A percentile compares a stretch with the other conserved stretches of the same genome.
Evolutionary conservation across 2,888 invertebrate species (phyloP).

Genomic region (Morpho helenor): DNA sequence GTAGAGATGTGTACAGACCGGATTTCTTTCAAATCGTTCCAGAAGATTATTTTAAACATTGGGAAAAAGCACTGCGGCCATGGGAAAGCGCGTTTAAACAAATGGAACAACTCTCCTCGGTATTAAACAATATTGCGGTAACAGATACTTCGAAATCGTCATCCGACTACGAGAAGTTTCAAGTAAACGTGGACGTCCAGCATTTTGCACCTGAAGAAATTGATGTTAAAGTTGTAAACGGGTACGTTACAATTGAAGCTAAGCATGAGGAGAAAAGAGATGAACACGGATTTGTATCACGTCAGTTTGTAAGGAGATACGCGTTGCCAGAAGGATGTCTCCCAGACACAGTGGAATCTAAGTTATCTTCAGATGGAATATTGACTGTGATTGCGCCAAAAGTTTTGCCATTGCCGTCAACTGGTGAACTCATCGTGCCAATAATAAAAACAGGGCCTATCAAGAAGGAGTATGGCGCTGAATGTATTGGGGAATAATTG

Average conservation of each 20-base stretch:
- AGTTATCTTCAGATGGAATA: conserved; percentile 87
- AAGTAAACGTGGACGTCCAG: conserved; percentile 86
- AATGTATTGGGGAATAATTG: too few relatives aligned
- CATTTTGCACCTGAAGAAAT: conserved; percentile 89
- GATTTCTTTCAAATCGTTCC: conserved; percentile 34
- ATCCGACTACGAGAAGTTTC: conserved; percentile 78
- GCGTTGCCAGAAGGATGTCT: conserved; percentile 86
- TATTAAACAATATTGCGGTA: conserved; percentile 57
- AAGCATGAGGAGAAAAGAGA: conserved; percentile 88
- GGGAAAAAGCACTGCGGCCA: conserved; percentile 10
- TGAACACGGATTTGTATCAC: conserved; percentile 84
- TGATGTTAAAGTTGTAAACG: conserved; percentile 84
- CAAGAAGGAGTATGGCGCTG: conserved; percentile 44
- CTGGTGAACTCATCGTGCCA: conserved; percentile 79
- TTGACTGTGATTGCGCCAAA: conserved; percentile 85
- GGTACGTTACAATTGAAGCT: conserved; percentile 84
- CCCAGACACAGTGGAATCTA: conserved; percentile 84
- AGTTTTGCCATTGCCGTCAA: conserved; percentile 54
- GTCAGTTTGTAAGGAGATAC: conserved; percentile 87
- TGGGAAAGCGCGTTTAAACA: conserved; percentile 42
- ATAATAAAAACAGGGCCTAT: conserved; percentile 80
- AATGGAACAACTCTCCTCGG: conserved; percentile 49
- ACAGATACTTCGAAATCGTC: conserved; percentile 56
- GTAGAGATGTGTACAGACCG: conserved; percentile 51
- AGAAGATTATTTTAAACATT: conserved; percentile 33